Conservation (phyloP, 2,888 invertebrate species). For the Drosophila basisetae region DNA sequence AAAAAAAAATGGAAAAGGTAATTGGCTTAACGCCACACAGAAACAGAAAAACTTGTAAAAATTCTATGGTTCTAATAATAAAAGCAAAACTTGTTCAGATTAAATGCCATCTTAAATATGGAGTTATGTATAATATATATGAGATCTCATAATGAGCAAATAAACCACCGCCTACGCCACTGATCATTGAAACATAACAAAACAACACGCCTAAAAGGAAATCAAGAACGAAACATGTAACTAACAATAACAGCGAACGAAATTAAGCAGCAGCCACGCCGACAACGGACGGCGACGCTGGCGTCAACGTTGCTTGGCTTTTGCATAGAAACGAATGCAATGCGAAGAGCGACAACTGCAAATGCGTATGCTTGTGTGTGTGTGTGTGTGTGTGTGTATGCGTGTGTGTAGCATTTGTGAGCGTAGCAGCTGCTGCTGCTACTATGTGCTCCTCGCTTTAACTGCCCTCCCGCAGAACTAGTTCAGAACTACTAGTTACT, state of each 20-base stretch:
- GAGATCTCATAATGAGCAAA: background rate
- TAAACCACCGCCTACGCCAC: conserved; percentile 41
- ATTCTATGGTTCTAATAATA: conserved; percentile 5
- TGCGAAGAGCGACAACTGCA: conserved; percentile 33
- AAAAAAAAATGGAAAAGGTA: conserved; percentile 22
- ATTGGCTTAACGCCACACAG: conserved; percentile 45
- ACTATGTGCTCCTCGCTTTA: conserved; percentile 34
- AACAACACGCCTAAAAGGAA: conserved; percentile 57
- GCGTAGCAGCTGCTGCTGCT: conserved; percentile 44
- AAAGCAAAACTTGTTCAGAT: background rate
- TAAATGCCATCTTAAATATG: conserved; percentile 2
- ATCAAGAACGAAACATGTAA: conserved; percentile 58
- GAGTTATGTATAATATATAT: background rate
- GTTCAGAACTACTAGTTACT: conserved; percentile 45
- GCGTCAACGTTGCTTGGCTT: conserved; percentile 45
- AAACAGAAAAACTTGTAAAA: conserved; percentile 24
- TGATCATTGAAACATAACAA: conserved; percentile 44
- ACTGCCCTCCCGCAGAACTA: conserved; percentile 40
- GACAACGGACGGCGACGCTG: conserved; percentile 22
- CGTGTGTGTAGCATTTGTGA: conserved; percentile 1
- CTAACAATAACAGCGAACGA: conserved; percentile 58
- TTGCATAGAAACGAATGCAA: conserved; percentile 69
- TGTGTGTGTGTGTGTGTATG: background rate
- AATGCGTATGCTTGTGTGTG: conserved; percentile 18
- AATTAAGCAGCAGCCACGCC: conserved; percentile 49